A percentile compares a stretch with the other conserved stretches of the same genome.
Conservation (phyloP, 2,888 invertebrate species). For the Melinopterus prodromus region DNA sequence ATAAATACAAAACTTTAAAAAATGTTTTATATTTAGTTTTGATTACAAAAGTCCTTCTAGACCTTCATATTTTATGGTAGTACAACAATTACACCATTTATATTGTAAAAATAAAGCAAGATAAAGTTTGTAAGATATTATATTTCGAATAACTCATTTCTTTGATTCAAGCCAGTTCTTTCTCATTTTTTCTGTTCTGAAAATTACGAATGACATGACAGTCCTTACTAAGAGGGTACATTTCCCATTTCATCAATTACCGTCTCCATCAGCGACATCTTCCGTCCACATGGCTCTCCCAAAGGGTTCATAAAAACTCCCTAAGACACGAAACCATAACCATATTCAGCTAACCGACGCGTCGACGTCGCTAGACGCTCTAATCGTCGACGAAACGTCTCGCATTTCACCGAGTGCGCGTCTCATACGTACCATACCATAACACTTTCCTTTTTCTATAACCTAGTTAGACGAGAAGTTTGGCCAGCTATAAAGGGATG, state of each 20-base stretch:
- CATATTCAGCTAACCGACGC: neutral
- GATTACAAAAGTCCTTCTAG: too few species aligned
- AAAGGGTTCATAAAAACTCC: neutral
- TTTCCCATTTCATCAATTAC: neutral
- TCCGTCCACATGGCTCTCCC: neutral
- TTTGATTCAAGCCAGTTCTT: too few species aligned
- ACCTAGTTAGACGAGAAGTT: neutral
- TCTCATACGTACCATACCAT: neutral
- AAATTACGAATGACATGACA: neutral
- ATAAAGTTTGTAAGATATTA: too few species aligned
- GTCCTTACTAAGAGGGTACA: neutral
- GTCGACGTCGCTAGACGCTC: neutral
- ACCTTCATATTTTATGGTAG: too few species aligned
- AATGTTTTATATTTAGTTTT: too few species aligned
- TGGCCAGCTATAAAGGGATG: neutral
- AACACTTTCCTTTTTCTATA: neutral
- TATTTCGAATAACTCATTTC: too few species aligned
- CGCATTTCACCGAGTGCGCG: neutral
- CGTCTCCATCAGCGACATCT: neutral
- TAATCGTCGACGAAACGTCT: neutral
- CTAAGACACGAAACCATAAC: neutral
- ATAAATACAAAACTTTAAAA: too few species aligned
- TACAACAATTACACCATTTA: too few species aligned
- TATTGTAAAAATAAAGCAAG: too few species aligned
- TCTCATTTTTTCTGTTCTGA: too few species aligned